A percentile compares a stretch with the other conserved stretches of the same genome.
phyloP scores from a whole-genome alignment of 2,113 vertebrate genomes.

The Gymnogyps californianus region DNA sequence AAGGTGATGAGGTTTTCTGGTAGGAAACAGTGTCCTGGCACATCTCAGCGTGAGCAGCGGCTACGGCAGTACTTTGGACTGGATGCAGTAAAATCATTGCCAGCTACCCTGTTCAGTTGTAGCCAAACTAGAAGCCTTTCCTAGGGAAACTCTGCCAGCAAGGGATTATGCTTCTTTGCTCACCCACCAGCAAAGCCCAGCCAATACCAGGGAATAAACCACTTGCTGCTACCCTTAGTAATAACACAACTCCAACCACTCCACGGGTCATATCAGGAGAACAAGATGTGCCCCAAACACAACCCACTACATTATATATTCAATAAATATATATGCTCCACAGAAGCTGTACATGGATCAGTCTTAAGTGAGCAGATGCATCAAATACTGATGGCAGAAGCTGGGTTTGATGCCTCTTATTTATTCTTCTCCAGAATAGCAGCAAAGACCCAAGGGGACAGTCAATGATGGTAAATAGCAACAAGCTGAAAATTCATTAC shows the following conservation, averaged over 20 bases:
- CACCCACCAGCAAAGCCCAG: not conserved
- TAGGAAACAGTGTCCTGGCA: not conserved
- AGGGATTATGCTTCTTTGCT: not conserved
- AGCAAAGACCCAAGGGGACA: not conserved
- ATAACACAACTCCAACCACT: not conserved
- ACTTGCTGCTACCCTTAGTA: not conserved
- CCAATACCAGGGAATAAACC: not conserved
- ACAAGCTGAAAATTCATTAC: not conserved
- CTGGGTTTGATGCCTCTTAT: not conserved
- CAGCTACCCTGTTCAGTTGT: not conserved
- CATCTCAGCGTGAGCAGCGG: not conserved
- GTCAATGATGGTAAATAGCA: not conserved
- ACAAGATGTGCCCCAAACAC: not conserved
- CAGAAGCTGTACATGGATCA: not conserved
- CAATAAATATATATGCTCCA: not conserved
- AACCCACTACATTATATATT: not conserved
- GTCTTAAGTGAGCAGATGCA: not conserved
- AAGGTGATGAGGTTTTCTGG: not conserved
- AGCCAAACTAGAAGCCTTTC: not conserved
- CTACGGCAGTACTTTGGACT: not conserved
- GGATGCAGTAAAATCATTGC: not conserved
- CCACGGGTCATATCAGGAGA: not conserved
- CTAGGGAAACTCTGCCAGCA: not conserved
- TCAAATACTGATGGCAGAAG: not conserved
- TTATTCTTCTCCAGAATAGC: not conserved